Percentiles rank a stretch among this genome's conserved stretches.
Evolutionary conservation across 2,113 vertebrate species (phyloP).

Genomic region (Brevimyrus niger): DNA sequence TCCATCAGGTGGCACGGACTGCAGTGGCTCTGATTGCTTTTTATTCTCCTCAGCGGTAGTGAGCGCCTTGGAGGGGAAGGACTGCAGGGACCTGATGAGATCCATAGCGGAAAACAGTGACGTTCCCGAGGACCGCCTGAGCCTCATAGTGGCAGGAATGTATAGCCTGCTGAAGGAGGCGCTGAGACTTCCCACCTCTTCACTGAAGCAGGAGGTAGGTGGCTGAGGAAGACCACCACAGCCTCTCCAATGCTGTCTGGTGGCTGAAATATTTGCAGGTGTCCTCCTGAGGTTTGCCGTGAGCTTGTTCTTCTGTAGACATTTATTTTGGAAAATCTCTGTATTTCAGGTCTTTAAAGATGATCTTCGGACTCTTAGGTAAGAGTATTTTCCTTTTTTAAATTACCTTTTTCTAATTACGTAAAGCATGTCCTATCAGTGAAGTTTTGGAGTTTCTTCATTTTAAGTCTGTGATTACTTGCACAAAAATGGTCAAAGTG

Average conservation of each 20-base stretch:
- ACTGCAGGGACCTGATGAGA: constrained; percentile 64
- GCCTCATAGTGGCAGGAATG: constrained; percentile 67
- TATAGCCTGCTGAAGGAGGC: constrained; percentile 68
- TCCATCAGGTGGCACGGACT: not conserved
- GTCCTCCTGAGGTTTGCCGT: not conserved
- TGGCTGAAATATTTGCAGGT: not conserved
- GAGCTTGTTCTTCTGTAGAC: not conserved
- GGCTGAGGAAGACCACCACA: not conserved
- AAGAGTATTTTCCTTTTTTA: constrained; percentile 19
- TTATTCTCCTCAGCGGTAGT: constrained; percentile 62
- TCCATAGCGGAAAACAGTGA: constrained; percentile 52
- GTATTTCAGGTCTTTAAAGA: constrained; percentile 70
- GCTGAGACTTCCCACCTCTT: constrained; percentile 59
- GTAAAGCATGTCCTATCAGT: not conserved
- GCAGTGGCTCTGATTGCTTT: not conserved
- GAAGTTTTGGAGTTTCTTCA: not conserved
- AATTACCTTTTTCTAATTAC: not conserved
- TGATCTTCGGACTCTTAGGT: constrained; percentile 72
- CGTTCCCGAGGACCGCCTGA: constrained; percentile 64
- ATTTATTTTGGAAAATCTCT: not conserved
- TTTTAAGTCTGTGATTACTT: not conserved
- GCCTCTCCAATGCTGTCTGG: not conserved
- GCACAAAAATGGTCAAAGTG: not conserved
- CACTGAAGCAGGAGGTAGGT: constrained; percentile 67
- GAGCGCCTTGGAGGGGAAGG: constrained; percentile 70